phyloP scores from a whole-genome alignment of 2,113 vertebrate genomes.

The Campylomormyrus numenius region DNA sequence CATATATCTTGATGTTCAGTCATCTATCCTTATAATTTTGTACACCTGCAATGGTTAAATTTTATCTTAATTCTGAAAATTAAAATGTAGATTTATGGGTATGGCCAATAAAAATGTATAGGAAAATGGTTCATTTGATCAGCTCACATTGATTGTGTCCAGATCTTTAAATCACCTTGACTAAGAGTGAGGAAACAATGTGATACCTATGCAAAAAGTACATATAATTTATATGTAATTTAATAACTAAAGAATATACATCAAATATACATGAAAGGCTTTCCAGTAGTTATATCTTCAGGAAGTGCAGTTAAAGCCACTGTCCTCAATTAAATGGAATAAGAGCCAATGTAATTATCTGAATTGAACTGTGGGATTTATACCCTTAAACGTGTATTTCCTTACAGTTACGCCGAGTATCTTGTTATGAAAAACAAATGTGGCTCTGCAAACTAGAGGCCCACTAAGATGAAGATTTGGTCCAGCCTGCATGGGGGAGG shows the following conservation, averaged over 20 bases:
- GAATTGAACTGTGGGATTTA: slow-evolving; percentile 19
- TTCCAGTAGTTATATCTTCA: not conserved
- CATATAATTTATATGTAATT: not conserved
- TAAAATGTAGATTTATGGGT: not conserved
- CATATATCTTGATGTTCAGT: not conserved
- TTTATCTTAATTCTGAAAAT: not conserved
- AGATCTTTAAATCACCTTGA: not conserved
- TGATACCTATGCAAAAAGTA: not conserved
- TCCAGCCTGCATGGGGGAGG: slow-evolving; percentile 12
- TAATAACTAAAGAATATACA: not conserved
- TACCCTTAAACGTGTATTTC: slow-evolving; percentile 23
- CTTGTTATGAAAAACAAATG: slow-evolving; percentile 32
- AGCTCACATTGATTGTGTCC: not conserved
- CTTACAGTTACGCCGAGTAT: not conserved
- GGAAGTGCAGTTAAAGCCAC: not conserved
- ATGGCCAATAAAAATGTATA: not conserved
- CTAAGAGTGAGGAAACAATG: slow-evolving; percentile 2
- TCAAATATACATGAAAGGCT: not conserved
- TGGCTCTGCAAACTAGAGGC: slow-evolving; percentile 13
- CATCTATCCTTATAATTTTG: not conserved
- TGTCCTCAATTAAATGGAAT: not conserved
- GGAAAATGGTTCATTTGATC: not conserved
- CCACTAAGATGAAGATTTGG: not conserved
- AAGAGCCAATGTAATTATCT: not conserved
- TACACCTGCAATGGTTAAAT: not conserved